Base-by-base conservation (phyloP, 2,113 vertebrate genomes). In the Limnothrissa miodon region DNA sequence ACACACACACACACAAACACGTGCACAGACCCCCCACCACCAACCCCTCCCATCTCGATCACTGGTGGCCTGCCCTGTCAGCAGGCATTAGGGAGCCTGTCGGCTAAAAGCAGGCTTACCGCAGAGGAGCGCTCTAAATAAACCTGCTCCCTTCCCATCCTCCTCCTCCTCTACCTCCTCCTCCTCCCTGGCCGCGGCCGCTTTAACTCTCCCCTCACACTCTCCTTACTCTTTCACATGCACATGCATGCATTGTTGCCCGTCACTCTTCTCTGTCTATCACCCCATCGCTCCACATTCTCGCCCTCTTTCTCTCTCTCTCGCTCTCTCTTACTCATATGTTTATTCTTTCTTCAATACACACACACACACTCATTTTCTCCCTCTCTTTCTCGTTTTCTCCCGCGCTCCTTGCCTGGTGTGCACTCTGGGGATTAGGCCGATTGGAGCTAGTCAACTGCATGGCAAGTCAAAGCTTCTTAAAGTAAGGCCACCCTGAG, bases 21-120 rank as follows among this genome's bases (percentile, higher is more conserved):
- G 19, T 74, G 66, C 33, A 39, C 8, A 74, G 59, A 0, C 25
- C 59, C 59, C n/a, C 59, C 51, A 33, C 13, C 59, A 9, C 59
- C 59, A 59, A 21, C 66, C 78, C 74, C 45, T 25, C 66, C 46
- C 33, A 45, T 78, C 78, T 95, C 95, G 92, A 95, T 96, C 81
- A 96, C 95, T 94, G 94, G 95, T 95, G 83, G 93, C 74, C 80
- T 86, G 81, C 83, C 42, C 86, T 88, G 85, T 83, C 82, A 85
- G 81, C 36, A 79, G 84, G 81, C 85, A 87, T 87, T 87, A 87
- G 83, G 45, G 81, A 84, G 81, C 45, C 85, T 78, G 86, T 85
- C 74, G 81, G 78, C 80, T 90, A 84, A 83, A 86, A 80, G 74
- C 85, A 87, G 85, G 86, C 85, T 89, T 88, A 87, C 83, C 66